phyloP scores from a whole-genome alignment of 1,140 invertebrate species.

The Papilio aristodemus region DNA sequence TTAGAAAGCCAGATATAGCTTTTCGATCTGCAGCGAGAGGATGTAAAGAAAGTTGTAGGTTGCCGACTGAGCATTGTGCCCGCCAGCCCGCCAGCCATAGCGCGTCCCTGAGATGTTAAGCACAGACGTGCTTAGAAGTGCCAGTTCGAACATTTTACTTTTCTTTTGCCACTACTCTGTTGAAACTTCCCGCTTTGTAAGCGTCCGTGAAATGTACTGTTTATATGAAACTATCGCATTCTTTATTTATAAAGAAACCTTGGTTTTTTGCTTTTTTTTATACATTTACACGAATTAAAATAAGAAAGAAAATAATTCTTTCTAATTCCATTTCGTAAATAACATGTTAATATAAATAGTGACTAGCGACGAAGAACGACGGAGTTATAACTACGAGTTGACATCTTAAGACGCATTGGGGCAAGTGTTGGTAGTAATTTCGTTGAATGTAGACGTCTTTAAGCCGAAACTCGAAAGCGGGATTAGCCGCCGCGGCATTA shows the following conservation, averaged over 20 bases:
- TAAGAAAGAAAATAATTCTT: too few species aligned
- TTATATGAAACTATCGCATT: too few species aligned
- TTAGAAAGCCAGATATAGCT: slow-evolving; percentile 20
- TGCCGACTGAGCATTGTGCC: slow-evolving; percentile 14
- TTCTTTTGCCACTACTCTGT: neutral
- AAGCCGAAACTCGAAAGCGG: neutral
- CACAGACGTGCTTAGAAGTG: neutral
- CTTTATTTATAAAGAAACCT: too few species aligned
- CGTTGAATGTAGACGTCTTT: neutral
- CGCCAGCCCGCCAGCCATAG: neutral
- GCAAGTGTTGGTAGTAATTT: neutral
- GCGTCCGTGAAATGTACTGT: too few species aligned
- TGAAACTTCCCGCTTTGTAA: neutral
- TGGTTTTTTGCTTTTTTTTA: too few species aligned
- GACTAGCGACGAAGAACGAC: too few species aligned
- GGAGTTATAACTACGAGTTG: too few species aligned
- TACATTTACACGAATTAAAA: too few species aligned
- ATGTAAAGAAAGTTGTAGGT: slow-evolving; percentile 22
- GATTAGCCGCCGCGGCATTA: neutral
- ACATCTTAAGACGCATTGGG: too few species aligned
- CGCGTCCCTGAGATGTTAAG: neutral
- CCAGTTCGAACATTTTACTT: neutral
- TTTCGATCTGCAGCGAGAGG: slow-evolving; percentile 12
- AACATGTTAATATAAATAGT: too few species aligned
- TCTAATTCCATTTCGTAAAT: too few species aligned